A percentile compares a stretch with the other conserved stretches of the same genome.
phyloP scores from a whole-genome alignment of 2,113 vertebrate species.

The Antigone vipio region DNA sequence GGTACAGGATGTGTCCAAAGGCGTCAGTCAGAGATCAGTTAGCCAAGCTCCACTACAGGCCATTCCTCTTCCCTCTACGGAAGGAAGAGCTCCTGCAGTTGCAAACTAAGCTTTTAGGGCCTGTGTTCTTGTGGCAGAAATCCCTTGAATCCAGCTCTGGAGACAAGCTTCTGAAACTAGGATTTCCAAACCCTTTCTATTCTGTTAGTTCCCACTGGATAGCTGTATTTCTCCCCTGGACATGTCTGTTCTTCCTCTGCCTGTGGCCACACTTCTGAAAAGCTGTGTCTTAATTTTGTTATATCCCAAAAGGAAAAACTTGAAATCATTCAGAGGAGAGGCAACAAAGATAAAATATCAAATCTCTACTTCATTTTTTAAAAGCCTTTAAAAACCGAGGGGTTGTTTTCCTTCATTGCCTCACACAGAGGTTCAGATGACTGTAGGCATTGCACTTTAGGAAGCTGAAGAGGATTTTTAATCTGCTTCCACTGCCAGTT shows the following conservation, averaged over 20 bases:
- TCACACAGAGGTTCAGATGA: not conserved
- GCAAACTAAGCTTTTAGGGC: not conserved
- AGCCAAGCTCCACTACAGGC: not conserved
- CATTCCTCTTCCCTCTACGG: not conserved
- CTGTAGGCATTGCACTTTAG: not conserved
- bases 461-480: not conserved
- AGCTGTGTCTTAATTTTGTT: not conserved
- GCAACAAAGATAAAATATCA: not conserved
- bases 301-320: not conserved
- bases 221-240: not conserved
- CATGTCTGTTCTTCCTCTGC: not conserved
- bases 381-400: not conserved
- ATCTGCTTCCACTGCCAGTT: not conserved
- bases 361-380: not conserved
- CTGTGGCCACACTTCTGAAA: not conserved
- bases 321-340: not conserved
- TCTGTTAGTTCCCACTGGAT: not conserved
- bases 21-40: not conserved
- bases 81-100: not conserved
- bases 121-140: not conserved
- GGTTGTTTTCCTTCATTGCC: not conserved
- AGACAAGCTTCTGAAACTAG: not conserved
- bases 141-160: not conserved
- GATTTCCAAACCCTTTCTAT: not conserved
- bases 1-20: not conserved